A percentile compares a stretch with the other conserved stretches of the same genome.
Evolutionary conservation across 2,113 vertebrate species (phyloP).

Genomic region (Trematocara zebra): DNA sequence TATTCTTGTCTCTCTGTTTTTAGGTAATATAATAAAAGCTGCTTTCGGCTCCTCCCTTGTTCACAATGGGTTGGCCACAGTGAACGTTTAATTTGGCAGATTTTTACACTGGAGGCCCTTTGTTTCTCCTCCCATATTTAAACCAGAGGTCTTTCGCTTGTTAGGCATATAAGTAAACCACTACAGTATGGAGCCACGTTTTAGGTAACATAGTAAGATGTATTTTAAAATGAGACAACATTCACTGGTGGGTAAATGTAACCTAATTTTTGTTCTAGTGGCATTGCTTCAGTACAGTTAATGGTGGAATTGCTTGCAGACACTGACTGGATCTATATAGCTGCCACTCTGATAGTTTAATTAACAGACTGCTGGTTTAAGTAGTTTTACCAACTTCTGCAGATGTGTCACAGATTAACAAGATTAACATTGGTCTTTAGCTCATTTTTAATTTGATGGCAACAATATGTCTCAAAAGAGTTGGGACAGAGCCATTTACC

Average conservation of each 20-base stretch:
- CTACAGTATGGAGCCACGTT: not conserved
- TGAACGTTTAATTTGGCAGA: not conserved
- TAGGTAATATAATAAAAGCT: not conserved
- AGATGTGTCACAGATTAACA: not conserved
- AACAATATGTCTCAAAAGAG: not conserved
- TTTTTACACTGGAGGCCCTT: not conserved
- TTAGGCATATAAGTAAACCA: not conserved
- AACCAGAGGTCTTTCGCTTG: not conserved
- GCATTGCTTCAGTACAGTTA: not conserved
- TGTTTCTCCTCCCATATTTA: not conserved
- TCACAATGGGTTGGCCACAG: not conserved
- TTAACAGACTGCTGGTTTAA: conserved; percentile 18
- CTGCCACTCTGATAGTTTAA: conserved; percentile 36
- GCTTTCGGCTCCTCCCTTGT: not conserved
- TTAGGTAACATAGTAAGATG: not conserved
- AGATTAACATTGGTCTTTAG: not conserved
- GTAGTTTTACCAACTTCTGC: conserved; percentile 9
- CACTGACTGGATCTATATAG: not conserved
- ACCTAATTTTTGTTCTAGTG: conserved; percentile 7
- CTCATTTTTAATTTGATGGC: not conserved
- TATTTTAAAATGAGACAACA: not conserved
- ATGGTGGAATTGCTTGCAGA: not conserved
- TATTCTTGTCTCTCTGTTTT: not conserved
- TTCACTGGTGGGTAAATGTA: not conserved
- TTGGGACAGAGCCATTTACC: not conserved